Base-by-base conservation (phyloP, 2,797 vertebrate species). In the Agapornis canus region DNA sequence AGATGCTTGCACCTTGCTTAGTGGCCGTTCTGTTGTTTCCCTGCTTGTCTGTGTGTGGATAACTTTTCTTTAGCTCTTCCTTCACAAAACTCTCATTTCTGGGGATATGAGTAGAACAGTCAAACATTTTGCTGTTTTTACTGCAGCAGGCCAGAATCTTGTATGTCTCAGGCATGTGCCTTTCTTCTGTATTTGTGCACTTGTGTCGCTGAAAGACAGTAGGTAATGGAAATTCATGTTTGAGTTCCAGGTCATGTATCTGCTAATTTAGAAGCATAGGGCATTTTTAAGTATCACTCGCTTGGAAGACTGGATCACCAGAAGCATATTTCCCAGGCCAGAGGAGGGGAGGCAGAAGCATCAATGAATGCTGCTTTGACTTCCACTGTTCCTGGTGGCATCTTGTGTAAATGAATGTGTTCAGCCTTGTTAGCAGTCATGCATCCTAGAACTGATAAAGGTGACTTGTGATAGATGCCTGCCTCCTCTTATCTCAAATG, bases 401-500 rank as follows among this genome's bases (percentile, higher is more conserved):
- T 47, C 39, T 89, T 63, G 78, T 43, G 25, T 45, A 72, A 82
- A 43, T 26, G 56, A 39, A 68, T 69, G 17, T 23, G 65, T 69
- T 86, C 73, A 84, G 70, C 51, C 89, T 84, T 40, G 16, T 63
- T 56, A 43, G 78, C 79, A 39, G 9, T 32, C 77, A 14, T 56
- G 31, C 70, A 59, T 76, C 88, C 81, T 63, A 40, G 80, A 93
- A 80, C 81, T 75, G 49, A 68, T 80, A 63, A 88, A 66, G 76
- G 89, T 94, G 91, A 82, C 49, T 77, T 81, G 63, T 63, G 91
- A 84, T 42, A 73, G 83, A 89, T 65, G 51, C 39, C 87, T 93
- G 47, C 65, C 78, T 69, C 27, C 37, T 94, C 78, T 94, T 95
- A 96, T 84, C 93, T 91, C 63, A 57, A 16, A 82, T 6, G 59